Evolutionary conservation across 2,888 invertebrate species (phyloP).

Genomic region (Tachina lurida): DNA sequence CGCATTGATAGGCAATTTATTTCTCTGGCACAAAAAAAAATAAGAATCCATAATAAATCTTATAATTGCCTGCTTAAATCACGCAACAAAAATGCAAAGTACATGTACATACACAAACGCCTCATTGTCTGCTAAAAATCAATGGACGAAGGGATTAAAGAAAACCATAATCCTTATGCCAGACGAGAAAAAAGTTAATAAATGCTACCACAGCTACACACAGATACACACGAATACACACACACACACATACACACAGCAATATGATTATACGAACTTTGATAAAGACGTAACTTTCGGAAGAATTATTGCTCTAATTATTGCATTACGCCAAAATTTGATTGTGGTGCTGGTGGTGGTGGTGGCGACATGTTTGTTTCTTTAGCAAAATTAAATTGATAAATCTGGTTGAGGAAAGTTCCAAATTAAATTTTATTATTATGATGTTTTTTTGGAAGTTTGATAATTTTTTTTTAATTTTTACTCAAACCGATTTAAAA

Average conservation of each 20-base stretch:
- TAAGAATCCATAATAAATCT: conserved; percentile 71
- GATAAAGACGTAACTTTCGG: neutral
- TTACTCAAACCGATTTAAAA: too few species aligned
- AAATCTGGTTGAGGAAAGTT: neutral
- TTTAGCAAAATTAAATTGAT: neutral
- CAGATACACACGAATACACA: neutral
- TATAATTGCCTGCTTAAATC: conserved; percentile 63
- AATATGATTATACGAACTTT: neutral
- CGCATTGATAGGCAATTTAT: conserved; percentile 73
- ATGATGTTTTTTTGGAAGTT: too few species aligned
- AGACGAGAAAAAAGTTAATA: conserved; percentile 35
- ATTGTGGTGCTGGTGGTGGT: neutral
- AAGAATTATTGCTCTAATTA: conserved; percentile 53
- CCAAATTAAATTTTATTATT: neutral
- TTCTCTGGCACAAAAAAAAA: conserved; percentile 62
- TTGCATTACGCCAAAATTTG: conserved; percentile 44
- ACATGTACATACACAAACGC: neutral
- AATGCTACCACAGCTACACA: neutral
- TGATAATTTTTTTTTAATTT: too few species aligned
- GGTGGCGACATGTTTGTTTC: neutral
- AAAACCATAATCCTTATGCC: conserved; percentile 12
- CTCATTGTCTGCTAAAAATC: neutral
- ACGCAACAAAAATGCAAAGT: neutral
- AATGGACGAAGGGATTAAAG: neutral
- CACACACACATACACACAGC: neutral